Evolutionary conservation across 2,113 vertebrate species (phyloP).

Genomic region (Calyptomena viridis): DNA sequence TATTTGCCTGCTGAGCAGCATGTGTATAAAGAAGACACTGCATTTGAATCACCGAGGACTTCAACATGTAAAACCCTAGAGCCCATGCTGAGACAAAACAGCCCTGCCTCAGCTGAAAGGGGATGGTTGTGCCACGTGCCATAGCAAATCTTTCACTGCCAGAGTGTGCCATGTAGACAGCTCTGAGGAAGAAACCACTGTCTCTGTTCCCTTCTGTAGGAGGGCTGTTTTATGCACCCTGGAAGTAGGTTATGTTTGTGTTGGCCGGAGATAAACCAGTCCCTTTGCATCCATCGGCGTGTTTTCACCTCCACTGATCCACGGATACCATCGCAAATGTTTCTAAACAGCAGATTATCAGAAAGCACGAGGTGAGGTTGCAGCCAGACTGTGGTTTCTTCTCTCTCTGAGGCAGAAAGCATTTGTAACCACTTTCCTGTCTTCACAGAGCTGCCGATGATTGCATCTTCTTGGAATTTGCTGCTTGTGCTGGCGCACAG

Average conservation of each 20-base stretch:
- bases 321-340: not conserved
- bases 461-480: constrained; percentile 79
- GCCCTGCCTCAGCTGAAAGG: not conserved
- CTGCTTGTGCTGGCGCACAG: constrained; percentile 67
- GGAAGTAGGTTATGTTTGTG: not conserved
- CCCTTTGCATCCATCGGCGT: not conserved
- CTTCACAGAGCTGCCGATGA: constrained; percentile 75
- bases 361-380: constrained; percentile 1
- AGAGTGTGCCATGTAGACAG: not conserved
- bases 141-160: not conserved
- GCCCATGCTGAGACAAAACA: not conserved
- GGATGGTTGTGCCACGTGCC: accelerated
- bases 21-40: not conserved
- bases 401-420: constrained; percentile 9
- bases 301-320: not conserved
- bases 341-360: constrained; percentile 29
- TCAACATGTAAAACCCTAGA: not conserved
- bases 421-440: constrained; percentile 76
- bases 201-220: not conserved
- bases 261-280: not conserved
- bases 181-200: not conserved
- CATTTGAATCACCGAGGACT: not conserved
- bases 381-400: constrained; percentile 33
- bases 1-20: not conserved
- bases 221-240: not conserved